phyloP scores from a whole-genome alignment of 2,888 invertebrate genomes.

The Macaria liturata region DNA sequence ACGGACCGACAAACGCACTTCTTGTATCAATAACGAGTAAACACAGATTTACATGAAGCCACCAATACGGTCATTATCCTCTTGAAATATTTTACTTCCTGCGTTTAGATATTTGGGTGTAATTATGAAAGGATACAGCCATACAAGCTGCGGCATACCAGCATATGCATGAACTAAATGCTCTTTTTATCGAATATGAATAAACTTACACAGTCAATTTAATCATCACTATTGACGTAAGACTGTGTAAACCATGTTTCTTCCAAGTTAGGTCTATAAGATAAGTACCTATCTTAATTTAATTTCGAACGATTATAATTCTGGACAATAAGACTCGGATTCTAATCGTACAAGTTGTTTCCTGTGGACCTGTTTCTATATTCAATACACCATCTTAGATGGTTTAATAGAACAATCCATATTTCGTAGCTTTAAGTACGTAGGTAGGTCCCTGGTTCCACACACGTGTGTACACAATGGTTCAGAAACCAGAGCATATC shows the following conservation, averaged over 20 bases:
- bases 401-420: no score
- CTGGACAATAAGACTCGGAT: no score
- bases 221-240: no score
- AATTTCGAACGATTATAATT: no score
- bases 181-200: not conserved
- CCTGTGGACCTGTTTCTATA: no score
- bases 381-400: no score
- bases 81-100: slow-evolving; percentile 42
- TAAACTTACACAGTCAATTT: no score
- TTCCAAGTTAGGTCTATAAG: no score
- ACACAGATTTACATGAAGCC: slow-evolving; percentile 31
- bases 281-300: no score
- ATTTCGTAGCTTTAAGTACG: no score
- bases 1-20: slow-evolving; percentile 62
- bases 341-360: no score
- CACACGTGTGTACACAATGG: slow-evolving; percentile 47
- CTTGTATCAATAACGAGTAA: slow-evolving; percentile 37
- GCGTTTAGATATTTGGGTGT: slow-evolving; percentile 19
- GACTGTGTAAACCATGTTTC: no score
- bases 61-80: slow-evolving; percentile 55
- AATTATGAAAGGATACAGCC: slow-evolving; percentile 10
- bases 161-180: not conserved
- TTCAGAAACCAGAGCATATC: slow-evolving; percentile 51
- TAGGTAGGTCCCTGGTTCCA: slow-evolving; percentile 17
- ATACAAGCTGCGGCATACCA: slow-evolving; percentile 3